Evolutionary conservation across 1,140 invertebrate genomes (phyloP).

Genomic region (Drosophila ohnishii): DNA sequence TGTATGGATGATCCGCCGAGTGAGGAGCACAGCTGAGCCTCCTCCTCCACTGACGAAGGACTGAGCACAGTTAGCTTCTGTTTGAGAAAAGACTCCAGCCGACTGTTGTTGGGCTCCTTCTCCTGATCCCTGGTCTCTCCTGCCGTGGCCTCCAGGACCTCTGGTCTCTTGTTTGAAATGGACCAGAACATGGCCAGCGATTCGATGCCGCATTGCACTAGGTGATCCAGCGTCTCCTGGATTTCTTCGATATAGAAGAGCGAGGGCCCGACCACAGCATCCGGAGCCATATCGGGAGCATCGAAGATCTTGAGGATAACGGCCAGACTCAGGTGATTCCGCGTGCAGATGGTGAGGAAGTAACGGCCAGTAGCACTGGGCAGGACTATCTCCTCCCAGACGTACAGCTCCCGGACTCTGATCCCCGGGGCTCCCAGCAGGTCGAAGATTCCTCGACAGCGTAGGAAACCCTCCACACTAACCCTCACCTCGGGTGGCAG

Average conservation of each 20-base stretch:
- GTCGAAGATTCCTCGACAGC: conserved; percentile 87
- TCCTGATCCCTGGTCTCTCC: conserved; percentile 30
- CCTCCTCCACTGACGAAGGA: conserved; percentile 57
- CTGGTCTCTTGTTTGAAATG: conserved; percentile 84
- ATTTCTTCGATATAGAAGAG: conserved; percentile 86
- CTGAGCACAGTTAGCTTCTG: conserved; percentile 84
- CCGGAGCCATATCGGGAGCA: conserved; percentile 70
- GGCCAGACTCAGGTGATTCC: conserved; percentile 88
- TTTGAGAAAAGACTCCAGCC: conserved; percentile 84
- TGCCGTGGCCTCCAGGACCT: conserved; percentile 58
- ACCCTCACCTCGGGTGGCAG: conserved; percentile 88
- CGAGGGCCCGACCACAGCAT: conserved; percentile 79
- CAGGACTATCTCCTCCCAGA: conserved; percentile 90
- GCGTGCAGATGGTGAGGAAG: conserved; percentile 90
- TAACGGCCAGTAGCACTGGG: conserved; percentile 84
- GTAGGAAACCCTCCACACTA: conserved; percentile 88
- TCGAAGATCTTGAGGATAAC: conserved; percentile 89
- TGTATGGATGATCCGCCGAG: conserved; percentile 78
- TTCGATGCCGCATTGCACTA: conserved; percentile 87
- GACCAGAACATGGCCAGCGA: conserved; percentile 86
- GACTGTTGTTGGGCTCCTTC: conserved; percentile 46
- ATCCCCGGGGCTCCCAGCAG: conserved; percentile 85
- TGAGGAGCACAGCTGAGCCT: conserved; percentile 67
- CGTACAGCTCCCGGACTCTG: conserved; percentile 87
- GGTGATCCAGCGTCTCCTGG: conserved; percentile 87